phyloP scores from a whole-genome alignment of 1,140 invertebrate genomes.

The Atta colombica region DNA sequence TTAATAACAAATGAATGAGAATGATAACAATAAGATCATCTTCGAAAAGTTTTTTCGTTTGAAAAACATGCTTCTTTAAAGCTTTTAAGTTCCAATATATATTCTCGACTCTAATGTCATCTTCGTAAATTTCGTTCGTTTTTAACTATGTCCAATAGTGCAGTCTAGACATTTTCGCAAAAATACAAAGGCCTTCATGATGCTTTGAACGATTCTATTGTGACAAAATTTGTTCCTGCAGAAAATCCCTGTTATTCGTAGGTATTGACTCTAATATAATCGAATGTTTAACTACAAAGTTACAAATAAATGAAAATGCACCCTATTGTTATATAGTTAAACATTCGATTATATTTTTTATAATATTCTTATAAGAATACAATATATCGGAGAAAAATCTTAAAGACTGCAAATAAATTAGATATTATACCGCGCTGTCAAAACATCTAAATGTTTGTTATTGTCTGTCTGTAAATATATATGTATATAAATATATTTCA shows the following conservation, averaged over 20 bases:
- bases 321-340: background rate
- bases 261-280: background rate
- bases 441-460: no score
- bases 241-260: slow-evolving; percentile 15
- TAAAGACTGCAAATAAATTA: background rate
- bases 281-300: no score
- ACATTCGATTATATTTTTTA: background rate
- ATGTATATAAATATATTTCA: background rate
- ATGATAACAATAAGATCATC: background rate
- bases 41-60: slow-evolving; percentile 20
- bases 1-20: background rate
- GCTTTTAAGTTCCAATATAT: background rate
- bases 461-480: no score
- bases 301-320: no score
- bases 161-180: slow-evolving; percentile 22
- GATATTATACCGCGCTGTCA: background rate
- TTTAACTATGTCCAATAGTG: slow-evolving; percentile 31
- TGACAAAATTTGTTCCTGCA: background rate
- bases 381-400: background rate
- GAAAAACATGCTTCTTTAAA: slow-evolving; percentile 10
- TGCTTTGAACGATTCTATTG: background rate
- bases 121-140: slow-evolving; percentile 5
- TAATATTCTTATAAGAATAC: background rate
- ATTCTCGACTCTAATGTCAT: slow-evolving; percentile 1
- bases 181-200: slow-evolving; percentile 17